phyloP scores from a whole-genome alignment of 2,797 vertebrate species.

The Sebastes flavidus region DNA sequence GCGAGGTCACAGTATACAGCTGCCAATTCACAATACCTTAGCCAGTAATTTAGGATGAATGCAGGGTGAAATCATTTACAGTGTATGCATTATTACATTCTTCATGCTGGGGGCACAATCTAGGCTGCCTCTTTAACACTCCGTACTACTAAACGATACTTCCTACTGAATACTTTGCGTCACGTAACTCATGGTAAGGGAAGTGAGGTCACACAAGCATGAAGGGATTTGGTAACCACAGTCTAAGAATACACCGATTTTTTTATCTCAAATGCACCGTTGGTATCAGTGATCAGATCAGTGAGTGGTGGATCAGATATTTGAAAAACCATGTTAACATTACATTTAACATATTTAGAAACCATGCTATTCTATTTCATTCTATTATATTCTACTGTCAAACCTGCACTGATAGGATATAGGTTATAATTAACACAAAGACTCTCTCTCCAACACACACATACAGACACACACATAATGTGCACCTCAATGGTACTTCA shows the following conservation, averaged over 20 bases:
- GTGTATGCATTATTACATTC: neutral
- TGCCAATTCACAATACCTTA: no score
- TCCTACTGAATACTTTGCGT: neutral
- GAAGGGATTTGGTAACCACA: neutral
- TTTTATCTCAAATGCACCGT: neutral
- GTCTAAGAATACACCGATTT: neutral
- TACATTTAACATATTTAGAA: conserved; percentile 13
- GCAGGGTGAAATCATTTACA: no score
- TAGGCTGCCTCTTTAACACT: neutral
- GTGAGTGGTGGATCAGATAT: no score
- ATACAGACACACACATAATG: conserved; percentile 47
- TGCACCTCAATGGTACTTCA: conserved; percentile 75
- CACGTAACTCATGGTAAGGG: neutral
- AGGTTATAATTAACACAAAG: conserved; percentile 57
- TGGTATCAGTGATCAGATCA: neutral
- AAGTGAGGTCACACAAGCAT: neutral
- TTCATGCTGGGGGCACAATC: neutral
- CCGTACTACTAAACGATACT: neutral
- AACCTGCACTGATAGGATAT: conserved; percentile 23
- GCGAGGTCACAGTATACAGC: no score
- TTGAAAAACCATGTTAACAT: no score
- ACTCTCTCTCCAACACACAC: conserved; percentile 32
- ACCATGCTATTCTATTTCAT: neutral
- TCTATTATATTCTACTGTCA: conserved; percentile 12
- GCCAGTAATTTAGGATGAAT: no score